A percentile compares a stretch with the other conserved stretches of the same genome.
Evolutionary conservation across 2,888 invertebrate genomes (phyloP).

Genomic region (Ctenicera cuprea): DNA sequence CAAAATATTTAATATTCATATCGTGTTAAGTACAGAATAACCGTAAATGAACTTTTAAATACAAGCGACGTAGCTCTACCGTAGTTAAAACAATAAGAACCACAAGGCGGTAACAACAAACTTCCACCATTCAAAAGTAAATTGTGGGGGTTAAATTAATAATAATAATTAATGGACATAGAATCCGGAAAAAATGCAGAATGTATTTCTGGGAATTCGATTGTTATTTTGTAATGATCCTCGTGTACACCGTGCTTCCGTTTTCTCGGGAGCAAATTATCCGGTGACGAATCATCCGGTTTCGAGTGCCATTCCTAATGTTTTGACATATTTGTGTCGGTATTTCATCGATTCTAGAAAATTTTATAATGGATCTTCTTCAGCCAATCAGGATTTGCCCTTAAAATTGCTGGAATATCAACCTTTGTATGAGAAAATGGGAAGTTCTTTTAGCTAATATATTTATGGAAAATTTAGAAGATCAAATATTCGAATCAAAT

Average conservation of each 20-base stretch:
- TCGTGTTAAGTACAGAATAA: constrained; percentile 40
- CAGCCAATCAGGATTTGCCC: neutral
- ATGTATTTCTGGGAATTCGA: constrained; percentile 6
- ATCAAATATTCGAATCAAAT: too few relatives aligned
- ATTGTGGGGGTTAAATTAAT: too few relatives aligned
- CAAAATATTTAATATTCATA: constrained; percentile 47
- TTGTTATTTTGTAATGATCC: constrained; percentile 13
- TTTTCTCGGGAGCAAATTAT: constrained; percentile 14
- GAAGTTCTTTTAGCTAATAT: too few relatives aligned
- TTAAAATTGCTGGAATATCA: neutral
- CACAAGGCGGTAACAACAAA: neutral
- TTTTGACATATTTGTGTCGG: neutral
- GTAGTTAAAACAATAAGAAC: constrained; percentile 10
- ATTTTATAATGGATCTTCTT: constrained; percentile 2
- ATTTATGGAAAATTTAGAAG: too few relatives aligned
- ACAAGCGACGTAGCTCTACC: neutral
- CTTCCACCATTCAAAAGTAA: neutral
- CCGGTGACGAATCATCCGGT: constrained; percentile 21
- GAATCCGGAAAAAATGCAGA: neutral
- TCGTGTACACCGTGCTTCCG: constrained; percentile 28
- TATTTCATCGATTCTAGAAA: too few relatives aligned
- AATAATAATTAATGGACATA: neutral
- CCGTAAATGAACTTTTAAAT: constrained; percentile 42
- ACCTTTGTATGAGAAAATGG: too few relatives aligned
- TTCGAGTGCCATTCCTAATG: neutral